Percentiles rank a stretch among this genome's conserved stretches.
Evolutionary conservation across 1,140 invertebrate genomes (phyloP).

Genomic region (Galendromus occidentalis): DNA sequence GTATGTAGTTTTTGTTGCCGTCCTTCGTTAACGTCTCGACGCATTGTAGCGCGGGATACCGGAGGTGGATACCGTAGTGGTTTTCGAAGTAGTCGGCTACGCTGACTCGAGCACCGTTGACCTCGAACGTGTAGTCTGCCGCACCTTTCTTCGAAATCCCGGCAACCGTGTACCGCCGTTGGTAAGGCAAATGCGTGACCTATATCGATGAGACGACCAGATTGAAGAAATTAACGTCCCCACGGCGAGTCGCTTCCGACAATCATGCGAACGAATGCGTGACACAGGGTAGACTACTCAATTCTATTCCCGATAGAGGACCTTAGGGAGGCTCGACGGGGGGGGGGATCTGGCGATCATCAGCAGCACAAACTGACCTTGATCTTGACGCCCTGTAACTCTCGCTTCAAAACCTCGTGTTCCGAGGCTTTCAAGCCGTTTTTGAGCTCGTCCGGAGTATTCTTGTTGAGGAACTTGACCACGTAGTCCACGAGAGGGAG

Average conservation of each 20-base stretch:
- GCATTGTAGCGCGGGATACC: conserved; percentile 24
- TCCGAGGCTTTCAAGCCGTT: background rate
- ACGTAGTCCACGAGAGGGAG: conserved; percentile 14
- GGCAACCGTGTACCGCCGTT: conserved; percentile 17
- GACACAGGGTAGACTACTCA: no score
- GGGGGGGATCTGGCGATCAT: no score
- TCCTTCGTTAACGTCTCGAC: conserved; percentile 21
- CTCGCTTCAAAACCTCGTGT: conserved; percentile 7
- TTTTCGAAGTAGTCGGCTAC: conserved; percentile 24
- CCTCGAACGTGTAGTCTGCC: conserved; percentile 14
- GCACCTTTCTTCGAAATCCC: conserved; percentile 15
- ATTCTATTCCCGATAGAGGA: no score
- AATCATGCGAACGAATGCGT: no score
- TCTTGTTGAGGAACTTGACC: conserved; percentile 5
- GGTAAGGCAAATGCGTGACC: conserved; percentile 17
- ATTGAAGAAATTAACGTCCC: no score
- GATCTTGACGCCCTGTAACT: conserved; percentile 18
- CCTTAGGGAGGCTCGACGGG: no score
- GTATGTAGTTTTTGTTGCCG: conserved; percentile 21
- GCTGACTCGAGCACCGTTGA: conserved; percentile 15
- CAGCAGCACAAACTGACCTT: no score
- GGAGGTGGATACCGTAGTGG: conserved; percentile 20
- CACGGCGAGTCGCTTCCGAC: no score
- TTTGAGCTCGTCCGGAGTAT: conserved; percentile 1
- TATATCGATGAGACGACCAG: background rate